Base-by-base conservation (phyloP, 2,113 vertebrate species). In the Sorex fumeus region DNA sequence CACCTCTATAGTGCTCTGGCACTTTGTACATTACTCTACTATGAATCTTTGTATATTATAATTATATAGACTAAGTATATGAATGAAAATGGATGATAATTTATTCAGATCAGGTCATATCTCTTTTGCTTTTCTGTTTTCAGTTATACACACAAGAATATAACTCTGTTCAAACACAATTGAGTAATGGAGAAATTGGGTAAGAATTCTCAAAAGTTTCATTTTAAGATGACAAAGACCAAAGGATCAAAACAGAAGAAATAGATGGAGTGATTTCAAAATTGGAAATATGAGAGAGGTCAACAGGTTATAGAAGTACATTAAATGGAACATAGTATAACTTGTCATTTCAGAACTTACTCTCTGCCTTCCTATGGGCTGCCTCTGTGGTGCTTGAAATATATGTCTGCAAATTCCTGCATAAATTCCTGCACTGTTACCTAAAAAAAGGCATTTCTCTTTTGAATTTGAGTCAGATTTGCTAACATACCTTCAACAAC, bases 91-190 rank as follows among this genome's bases (percentile, higher is more conserved):
- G 45, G 4, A 36, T 19, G 43, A 34, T 28, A 85, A 89, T 7
- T 91, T 19, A 12, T 86, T 87, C 77, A 91, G 47, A 81, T 21
- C 30, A 78, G 82, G 8, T 23, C 6, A 47, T 79, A 21, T 77
- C 50, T 81, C 57, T 84, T 84, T 69, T 79, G 50, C 30, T 81
- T 90, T 84, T 89, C 2, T 64, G 27, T 90, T 90, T 91, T 27
- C 6, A 87, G 25, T 45, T 3, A 45, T 74, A 70, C 93, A 34
- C 28, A 70, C 60, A 13, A 12, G 34, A n/a, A 62, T 45, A 87
- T 12, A 79, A 43, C 50, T n/a, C 18, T 23, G 75, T 85, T 94
- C 69, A 85, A 93, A 93, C 91, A 57, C 88, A 94, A 40, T 43
- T 45, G 64, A 88, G 45, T 70, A 87, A 82, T 83, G 57, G 32